Conservation (phyloP, 2,113 vertebrate genomes). For the Ailurus styani region DNA sequence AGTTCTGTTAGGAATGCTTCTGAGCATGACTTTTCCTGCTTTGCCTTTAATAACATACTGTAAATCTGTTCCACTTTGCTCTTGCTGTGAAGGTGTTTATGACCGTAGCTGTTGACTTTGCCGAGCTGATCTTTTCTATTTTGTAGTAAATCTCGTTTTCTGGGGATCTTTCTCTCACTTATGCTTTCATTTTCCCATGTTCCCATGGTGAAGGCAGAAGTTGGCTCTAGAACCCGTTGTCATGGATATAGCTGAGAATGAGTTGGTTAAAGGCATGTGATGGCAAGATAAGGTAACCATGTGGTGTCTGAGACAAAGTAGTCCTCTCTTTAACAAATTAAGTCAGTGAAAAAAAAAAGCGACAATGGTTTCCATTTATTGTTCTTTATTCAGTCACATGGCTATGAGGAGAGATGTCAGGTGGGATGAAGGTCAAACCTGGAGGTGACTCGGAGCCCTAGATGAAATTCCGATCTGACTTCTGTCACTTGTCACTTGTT, state of each 20-base stretch:
- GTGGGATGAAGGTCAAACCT: not conserved
- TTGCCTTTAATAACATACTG: not conserved
- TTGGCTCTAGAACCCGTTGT: not conserved
- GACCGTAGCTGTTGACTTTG: not conserved
- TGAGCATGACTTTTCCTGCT: not conserved
- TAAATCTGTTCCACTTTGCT: not conserved
- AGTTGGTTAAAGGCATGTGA: not conserved
- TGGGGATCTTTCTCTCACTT: not conserved
- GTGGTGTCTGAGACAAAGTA: not conserved
- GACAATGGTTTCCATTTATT: not conserved
- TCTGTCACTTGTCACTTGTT: not conserved
- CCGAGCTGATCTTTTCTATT: not conserved
- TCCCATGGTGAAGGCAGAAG: not conserved
- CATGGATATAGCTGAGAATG: slow-evolving; percentile 2
- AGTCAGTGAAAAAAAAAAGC: not conserved
- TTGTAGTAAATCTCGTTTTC: not conserved
- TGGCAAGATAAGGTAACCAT: slow-evolving; percentile 15
- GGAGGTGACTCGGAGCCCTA: not conserved
- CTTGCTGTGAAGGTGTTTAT: not conserved
- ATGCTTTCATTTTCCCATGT: not conserved
- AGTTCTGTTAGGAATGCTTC: not conserved
- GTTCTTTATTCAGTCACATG: not conserved
- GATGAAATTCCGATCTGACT: not conserved
- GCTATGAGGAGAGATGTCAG: not conserved
- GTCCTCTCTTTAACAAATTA: not conserved